Base-by-base conservation (phyloP, 2,797 vertebrate species). In the Diplodus puntazzo region DNA sequence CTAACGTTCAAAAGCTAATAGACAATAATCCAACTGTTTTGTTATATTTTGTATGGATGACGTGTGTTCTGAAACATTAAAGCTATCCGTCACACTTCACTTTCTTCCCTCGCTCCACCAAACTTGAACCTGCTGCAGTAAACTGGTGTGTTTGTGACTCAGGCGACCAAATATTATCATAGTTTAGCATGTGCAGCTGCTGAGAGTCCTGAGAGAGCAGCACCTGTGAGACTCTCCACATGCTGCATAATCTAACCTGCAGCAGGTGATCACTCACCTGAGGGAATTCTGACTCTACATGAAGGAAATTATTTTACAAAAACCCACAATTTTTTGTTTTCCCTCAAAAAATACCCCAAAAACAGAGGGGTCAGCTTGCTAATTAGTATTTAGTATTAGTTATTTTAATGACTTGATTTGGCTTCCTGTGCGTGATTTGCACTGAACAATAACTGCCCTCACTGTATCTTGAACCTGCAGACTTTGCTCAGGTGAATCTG, bases 151-250 rank as follows among this genome's bases (percentile, higher is more conserved):
- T 49, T 79, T 68, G 80, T 78, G 57, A 80, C 85, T 92, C 91
- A 92, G 94, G 93, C 94, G 95, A 94, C 89, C 93, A 96, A 96
- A 96, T 87, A 95, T 73, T 77, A 89, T 91, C 76, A 88, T 17
- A 54, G 62, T 78, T 77, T 73, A 85, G 87, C 71, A 59, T 78
- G 80, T 80, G 82, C 79, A 84, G 75, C 81, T 82, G 93, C 50
- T 42, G 52, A 20, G 0, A 30, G 43, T 85, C 72, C 80, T 64
- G 82, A 48, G 53, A 58, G 57, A 62, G 34, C 45, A 34, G 73
- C 85, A 9, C 11, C 23, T 45, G 42, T 27, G 66, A 69, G 59
- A 57, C 16, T 9, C 11, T 59, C 60, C 73, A 13, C 42, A 11
- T 17, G 7, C 34, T 34, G 34, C 7, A 4, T 20, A 72, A 18